phyloP scores from a whole-genome alignment of 2,888 invertebrate genomes.

The Anagyrus pseudococci region DNA sequence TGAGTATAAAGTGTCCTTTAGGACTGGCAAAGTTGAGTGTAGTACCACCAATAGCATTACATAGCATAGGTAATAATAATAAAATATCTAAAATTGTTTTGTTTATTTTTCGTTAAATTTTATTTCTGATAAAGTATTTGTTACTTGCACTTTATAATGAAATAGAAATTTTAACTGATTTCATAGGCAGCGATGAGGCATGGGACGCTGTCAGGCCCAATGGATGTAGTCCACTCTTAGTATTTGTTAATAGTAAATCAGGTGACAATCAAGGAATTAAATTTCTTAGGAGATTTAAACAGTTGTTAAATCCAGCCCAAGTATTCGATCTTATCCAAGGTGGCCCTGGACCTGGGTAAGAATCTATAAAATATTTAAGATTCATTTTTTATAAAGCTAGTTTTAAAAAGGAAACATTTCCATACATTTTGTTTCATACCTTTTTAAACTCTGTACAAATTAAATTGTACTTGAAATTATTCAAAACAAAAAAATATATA shows the following conservation, averaged over 20 bases:
- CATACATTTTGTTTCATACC: too few species aligned
- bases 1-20: conserved; percentile 81
- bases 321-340: conserved; percentile 95
- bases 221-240: conserved; percentile 82
- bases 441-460: too few species aligned
- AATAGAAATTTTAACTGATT: background rate
- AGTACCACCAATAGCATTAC: conserved; percentile 92
- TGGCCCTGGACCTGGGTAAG: conserved; percentile 81
- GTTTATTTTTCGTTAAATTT: conserved; percentile 2
- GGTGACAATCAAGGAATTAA: conserved; percentile 97
- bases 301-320: conserved; percentile 95
- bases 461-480: too few species aligned
- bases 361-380: conserved; percentile 6
- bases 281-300: conserved; percentile 92
- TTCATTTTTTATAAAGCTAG: too few species aligned
- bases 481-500: background rate
- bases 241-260: conserved; percentile 97
- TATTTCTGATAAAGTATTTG: conserved; percentile 6
- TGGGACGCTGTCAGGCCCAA: conserved; percentile 80
- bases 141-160: background rate
- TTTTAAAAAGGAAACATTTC: too few species aligned
- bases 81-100: too few species aligned
- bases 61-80: conserved; percentile 81
- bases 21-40: conserved; percentile 90
- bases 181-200: conserved; percentile 77